Conservation (phyloP, 1,140 invertebrate genomes). For the Pentalonia nigronervosa region DNA sequence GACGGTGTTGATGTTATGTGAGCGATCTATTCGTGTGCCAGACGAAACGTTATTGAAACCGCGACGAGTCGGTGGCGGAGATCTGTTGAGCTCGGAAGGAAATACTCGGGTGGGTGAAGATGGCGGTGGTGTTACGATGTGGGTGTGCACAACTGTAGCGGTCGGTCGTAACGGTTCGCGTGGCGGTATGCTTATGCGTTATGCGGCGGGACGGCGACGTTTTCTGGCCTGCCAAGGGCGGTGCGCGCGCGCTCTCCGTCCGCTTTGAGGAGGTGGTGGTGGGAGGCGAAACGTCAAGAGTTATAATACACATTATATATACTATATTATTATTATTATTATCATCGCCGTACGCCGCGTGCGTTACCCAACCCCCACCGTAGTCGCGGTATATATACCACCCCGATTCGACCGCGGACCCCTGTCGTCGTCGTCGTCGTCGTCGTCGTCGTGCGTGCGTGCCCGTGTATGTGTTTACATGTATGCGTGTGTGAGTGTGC, state of each 20-base stretch:
- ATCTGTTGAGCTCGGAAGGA: not conserved
- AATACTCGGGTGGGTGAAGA: not conserved
- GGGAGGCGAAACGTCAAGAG: not conserved
- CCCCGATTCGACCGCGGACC: not conserved
- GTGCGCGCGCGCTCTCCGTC: constrained; percentile 17
- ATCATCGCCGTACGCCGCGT: not conserved
- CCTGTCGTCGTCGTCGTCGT: not conserved
- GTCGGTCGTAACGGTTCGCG: constrained; percentile 4
- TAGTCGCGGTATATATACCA: not conserved
- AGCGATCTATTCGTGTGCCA: not conserved
- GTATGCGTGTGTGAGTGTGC: not conserved
- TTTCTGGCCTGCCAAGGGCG: not conserved
- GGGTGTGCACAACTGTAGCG: not conserved
- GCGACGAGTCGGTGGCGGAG: not conserved
- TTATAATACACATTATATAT: constrained; percentile 9
- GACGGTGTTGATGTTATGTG: not conserved
- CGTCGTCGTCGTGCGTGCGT: not conserved
- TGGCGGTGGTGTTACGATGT: not conserved
- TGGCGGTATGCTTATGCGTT: not conserved
- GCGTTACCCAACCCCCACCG: constrained; percentile 28
- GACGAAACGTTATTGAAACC: not conserved
- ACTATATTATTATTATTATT: not conserved
- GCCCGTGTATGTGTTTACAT: not conserved
- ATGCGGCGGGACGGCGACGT: not conserved
- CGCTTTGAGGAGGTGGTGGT: not conserved